These are phyloP conservation scores for Psophia crepitans DNA, from an alignment of 2,113 vertebrate genomes.

Conservation along the genomic window DNA sequence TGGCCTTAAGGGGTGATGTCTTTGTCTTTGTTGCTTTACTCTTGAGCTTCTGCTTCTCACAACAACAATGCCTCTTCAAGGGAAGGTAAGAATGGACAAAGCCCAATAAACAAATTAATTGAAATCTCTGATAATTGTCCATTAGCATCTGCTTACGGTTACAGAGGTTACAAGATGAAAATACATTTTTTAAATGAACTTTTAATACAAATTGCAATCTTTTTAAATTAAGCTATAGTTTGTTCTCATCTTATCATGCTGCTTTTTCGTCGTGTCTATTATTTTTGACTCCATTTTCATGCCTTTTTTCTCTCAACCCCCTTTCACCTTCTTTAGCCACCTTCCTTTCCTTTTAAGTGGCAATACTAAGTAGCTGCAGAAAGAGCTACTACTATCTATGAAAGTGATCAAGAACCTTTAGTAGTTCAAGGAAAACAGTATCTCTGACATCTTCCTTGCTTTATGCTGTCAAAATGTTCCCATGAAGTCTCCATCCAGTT, in stretches of 20 bases:
- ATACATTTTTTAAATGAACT: background rate
- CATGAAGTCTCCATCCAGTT: background rate
- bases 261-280: background rate
- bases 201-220: background rate
- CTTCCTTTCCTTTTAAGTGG: background rate
- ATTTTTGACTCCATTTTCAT: background rate
- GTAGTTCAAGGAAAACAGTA: background rate
- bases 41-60: background rate
- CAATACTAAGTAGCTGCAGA: background rate
- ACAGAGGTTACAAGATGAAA: background rate
- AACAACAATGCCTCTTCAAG: background rate
- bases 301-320: background rate
- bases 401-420: background rate
- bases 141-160: background rate
- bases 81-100: background rate
- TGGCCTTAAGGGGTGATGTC: background rate
- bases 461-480: background rate
- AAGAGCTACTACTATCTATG: background rate
- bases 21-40: background rate
- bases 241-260: background rate
- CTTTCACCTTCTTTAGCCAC: background rate
- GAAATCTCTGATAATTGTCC: background rate
- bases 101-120: background rate
- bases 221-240: background rate
- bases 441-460: background rate